phyloP scores from a whole-genome alignment of 2,113 vertebrate species.

The Uria aalge region DNA sequence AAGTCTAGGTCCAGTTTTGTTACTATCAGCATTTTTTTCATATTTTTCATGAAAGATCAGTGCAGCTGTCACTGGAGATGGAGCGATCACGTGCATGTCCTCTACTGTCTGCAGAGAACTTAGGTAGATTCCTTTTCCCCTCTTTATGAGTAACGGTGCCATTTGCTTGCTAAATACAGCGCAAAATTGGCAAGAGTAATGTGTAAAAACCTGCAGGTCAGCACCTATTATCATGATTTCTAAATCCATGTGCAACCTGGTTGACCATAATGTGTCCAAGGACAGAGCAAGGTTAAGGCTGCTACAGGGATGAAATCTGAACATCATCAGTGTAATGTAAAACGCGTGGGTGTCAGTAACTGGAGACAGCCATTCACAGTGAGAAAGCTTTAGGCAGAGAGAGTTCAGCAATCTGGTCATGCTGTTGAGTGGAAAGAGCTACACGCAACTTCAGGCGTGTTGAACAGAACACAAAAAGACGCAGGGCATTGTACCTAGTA shows the following conservation, averaged over 20 bases:
- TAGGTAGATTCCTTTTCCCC: background rate
- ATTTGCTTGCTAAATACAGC: background rate
- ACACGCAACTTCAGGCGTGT: background rate
- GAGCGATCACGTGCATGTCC: background rate
- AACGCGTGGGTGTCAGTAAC: background rate
- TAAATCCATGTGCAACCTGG: background rate
- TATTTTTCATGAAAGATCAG: background rate
- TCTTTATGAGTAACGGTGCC: background rate
- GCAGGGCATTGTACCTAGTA: background rate
- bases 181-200: background rate
- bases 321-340: background rate
- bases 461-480: background rate
- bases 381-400: background rate
- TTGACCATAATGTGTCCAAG: background rate
- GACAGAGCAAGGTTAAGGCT: background rate
- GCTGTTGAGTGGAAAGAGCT: background rate
- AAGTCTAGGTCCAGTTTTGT: background rate
- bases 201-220: background rate
- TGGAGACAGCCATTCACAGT: background rate
- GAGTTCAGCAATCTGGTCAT: background rate
- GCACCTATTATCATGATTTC: background rate
- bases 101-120: background rate
- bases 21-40: background rate
- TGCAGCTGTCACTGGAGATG: background rate
- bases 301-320: background rate